Conservation (phyloP, 2,888 invertebrate genomes). For the Hesperia comma region DNA sequence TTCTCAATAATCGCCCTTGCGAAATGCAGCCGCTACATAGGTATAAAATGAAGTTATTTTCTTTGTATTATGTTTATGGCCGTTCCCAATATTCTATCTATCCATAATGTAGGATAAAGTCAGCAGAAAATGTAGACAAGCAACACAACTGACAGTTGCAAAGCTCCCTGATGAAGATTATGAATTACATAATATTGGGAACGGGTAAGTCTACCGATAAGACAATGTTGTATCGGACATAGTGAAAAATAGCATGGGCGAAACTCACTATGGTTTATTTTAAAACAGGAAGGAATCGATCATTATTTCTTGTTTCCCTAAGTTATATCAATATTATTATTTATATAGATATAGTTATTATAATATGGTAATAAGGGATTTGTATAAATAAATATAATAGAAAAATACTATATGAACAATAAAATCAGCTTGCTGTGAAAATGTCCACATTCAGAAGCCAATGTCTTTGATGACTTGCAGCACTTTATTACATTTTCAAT, state of each 20-base stretch:
- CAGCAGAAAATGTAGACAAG: no score
- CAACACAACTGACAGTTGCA: no score
- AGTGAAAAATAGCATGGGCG: neutral
- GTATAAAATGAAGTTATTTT: neutral
- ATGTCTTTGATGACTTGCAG: neutral
- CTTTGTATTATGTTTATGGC: neutral
- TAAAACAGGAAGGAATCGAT: conserved; percentile 14
- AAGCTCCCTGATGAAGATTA: no score
- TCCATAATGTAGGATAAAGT: no score
- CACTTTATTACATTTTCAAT: conserved; percentile 3
- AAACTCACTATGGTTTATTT: neutral
- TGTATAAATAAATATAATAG: conserved; percentile 31
- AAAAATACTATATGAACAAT: conserved; percentile 14
- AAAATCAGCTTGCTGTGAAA: conserved; percentile 16
- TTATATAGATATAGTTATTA: conserved; percentile 46
- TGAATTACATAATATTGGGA: no score
- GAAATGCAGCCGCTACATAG: neutral
- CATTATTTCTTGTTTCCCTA: conserved; percentile 21
- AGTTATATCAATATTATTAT: conserved; percentile 67
- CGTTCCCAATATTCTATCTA: no score
- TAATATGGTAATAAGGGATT: conserved; percentile 29
- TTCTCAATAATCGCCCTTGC: conserved; percentile 8
- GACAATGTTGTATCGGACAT: neutral
- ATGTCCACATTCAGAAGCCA: conserved; percentile 14
- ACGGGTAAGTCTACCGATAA: neutral